Conservation (phyloP, 2,797 vertebrate species). For the Gymnothorax reevesii region DNA sequence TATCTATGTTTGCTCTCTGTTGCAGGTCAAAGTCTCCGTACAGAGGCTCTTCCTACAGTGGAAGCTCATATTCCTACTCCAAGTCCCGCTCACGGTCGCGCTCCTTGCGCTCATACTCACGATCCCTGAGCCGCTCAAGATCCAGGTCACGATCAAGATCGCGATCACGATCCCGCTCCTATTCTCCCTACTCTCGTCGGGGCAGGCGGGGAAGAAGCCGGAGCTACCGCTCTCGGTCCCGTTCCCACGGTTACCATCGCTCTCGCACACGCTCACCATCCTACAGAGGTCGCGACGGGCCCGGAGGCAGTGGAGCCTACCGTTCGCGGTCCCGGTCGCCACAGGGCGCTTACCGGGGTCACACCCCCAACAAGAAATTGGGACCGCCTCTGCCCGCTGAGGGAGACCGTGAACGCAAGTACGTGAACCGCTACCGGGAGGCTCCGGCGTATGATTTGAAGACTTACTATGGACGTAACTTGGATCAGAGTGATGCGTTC, state of each 20-base stretch:
- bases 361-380: slow-evolving; percentile 75
- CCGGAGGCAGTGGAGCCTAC: slow-evolving; percentile 37
- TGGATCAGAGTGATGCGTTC: slow-evolving; percentile 83
- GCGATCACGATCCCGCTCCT: slow-evolving; percentile 79
- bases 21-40: slow-evolving; percentile 91
- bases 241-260: slow-evolving; percentile 85
- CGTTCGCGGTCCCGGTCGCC: slow-evolving; percentile 86
- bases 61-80: slow-evolving; percentile 86
- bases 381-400: slow-evolving; percentile 70
- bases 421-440: slow-evolving; percentile 75
- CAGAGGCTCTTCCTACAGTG: slow-evolving; percentile 81
- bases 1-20: neutral
- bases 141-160: slow-evolving; percentile 69
- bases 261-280: slow-evolving; percentile 85
- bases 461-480: slow-evolving; percentile 74
- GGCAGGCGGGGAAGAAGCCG: slow-evolving; percentile 76
- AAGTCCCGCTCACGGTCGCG: slow-evolving; percentile 87
- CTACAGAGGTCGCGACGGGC: slow-evolving; percentile 50
- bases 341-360: slow-evolving; percentile 61
- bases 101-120: slow-evolving; percentile 81
- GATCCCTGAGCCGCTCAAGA: slow-evolving; percentile 83
- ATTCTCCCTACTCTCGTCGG: slow-evolving; percentile 78
- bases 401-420: slow-evolving; percentile 73
- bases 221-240: slow-evolving; percentile 80
- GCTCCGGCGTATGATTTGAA: slow-evolving; percentile 78